These are phyloP conservation scores for Esox masquinongy DNA, from an alignment of 2,797 vertebrate species.

Conservation along the genomic window DNA sequence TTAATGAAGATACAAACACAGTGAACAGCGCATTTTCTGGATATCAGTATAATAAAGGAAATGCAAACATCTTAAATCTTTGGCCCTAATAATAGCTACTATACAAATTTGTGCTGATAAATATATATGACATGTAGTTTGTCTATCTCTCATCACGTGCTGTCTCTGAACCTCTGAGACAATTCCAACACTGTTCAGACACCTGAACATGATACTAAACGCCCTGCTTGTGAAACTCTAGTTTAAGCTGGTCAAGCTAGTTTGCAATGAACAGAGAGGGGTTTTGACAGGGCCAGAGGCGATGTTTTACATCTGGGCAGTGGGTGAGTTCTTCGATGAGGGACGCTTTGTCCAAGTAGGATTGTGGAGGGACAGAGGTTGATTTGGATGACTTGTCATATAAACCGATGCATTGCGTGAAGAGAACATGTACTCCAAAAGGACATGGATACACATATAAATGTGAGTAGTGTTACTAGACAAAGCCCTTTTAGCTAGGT, in stretches of 20 bases:
- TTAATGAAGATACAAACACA: background rate
- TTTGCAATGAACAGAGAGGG: constrained; percentile 6
- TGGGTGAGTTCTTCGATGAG: background rate
- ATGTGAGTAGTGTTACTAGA: constrained; percentile 3
- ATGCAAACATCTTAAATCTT: background rate
- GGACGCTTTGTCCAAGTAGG: constrained; percentile 18
- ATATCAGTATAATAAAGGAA: background rate
- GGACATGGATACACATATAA: constrained; percentile 51
- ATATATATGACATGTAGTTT: background rate
- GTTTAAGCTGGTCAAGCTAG: constrained; percentile 1
- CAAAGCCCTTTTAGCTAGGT: background rate
- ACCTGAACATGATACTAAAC: background rate
- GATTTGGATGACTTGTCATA: constrained; percentile 40
- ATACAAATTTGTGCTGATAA: background rate
- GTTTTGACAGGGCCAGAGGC: background rate
- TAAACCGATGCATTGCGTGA: constrained; percentile 29
- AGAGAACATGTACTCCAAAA: constrained; percentile 31
- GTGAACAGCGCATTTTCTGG: background rate
- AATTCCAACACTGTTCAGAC: background rate
- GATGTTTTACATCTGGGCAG: constrained; percentile 25
- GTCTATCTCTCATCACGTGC: background rate
- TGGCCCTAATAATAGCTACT: background rate
- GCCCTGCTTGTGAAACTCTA: background rate
- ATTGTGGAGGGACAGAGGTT: constrained; percentile 18
- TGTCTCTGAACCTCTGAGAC: background rate